Base-by-base conservation (phyloP, 2,888 invertebrate genomes). In the Ctenicera cuprea region DNA sequence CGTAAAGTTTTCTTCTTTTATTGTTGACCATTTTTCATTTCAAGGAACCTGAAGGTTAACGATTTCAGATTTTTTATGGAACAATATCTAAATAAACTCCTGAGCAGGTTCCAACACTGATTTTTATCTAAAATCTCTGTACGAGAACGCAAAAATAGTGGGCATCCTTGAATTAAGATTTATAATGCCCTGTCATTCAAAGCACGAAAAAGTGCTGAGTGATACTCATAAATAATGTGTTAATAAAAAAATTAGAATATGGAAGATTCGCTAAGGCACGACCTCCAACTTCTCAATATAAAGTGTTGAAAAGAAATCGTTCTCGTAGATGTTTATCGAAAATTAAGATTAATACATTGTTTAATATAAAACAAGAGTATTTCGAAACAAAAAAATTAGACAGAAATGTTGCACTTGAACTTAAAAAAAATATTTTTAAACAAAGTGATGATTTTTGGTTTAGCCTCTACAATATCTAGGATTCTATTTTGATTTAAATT, bases 111-210 rank as follows among this genome's bases (percentile, higher is more conserved):
- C 69, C 61, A 70, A 65, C 69, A 64, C 52, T 48, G 73, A 73
- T 73, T 70, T 66, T 73, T 73, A 73, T 73, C 73, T 68, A 11
- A 62, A 70, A 59, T 43, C 65, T 70, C 59, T 20, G 73, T 73
- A 68, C 68, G 48, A 69, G 69, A 67, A 70, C 73, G 69, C 69
- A 65, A 70, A 72, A 73, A 69, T 73, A 73, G 59, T 48, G 65
- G 73, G 52, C 59, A 73, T 69, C 73, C 73, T 73, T 73, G 73
- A 73, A 73, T 73, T 64, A 64, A 69, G 68, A 73, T 73, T 73
- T 69, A 73, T 65, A 73, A 73, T 69, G 64, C 38, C 69, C 30
- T 65, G 59, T 59, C 64, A 73, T 57, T 54, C 57, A 70, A 69
- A 69, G 48, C 59, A 69, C 61, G 33, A 61, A 69, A 66, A 61